These are phyloP conservation scores for Rhipidura dahli DNA, from an alignment of 2,113 vertebrate genomes.

Conservation along the genomic window DNA sequence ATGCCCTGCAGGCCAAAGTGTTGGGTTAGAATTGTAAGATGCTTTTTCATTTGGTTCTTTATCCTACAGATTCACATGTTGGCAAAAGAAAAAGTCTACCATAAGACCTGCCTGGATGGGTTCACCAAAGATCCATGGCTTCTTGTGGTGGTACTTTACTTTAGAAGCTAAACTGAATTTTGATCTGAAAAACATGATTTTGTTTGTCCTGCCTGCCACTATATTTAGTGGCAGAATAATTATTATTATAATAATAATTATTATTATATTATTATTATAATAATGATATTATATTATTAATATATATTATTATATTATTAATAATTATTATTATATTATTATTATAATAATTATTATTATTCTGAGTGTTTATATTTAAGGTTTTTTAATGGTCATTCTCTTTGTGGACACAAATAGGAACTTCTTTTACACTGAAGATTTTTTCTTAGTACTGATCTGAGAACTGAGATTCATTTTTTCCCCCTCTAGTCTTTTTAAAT, in stretches of 20 bases:
- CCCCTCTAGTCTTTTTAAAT: background rate
- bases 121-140: background rate
- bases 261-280: too few species aligned
- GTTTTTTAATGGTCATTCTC: background rate
- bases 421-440: background rate
- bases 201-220: background rate
- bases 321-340: too few species aligned
- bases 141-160: background rate
- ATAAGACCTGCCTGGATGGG: background rate
- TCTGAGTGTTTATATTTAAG: background rate
- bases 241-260: too few species aligned
- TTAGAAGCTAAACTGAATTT: background rate
- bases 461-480: background rate
- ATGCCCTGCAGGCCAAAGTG: background rate
- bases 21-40: background rate
- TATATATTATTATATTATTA: too few species aligned
- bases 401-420: background rate
- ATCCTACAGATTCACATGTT: background rate
- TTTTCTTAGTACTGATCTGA: background rate
- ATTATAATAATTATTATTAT: too few species aligned
- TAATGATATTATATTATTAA: too few species aligned
- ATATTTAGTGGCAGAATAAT: too few species aligned
- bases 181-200: background rate
- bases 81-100: background rate
- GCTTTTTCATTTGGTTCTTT: background rate